phyloP scores from a whole-genome alignment of 2,888 invertebrate genomes.

The Lasius fuliginosus region DNA sequence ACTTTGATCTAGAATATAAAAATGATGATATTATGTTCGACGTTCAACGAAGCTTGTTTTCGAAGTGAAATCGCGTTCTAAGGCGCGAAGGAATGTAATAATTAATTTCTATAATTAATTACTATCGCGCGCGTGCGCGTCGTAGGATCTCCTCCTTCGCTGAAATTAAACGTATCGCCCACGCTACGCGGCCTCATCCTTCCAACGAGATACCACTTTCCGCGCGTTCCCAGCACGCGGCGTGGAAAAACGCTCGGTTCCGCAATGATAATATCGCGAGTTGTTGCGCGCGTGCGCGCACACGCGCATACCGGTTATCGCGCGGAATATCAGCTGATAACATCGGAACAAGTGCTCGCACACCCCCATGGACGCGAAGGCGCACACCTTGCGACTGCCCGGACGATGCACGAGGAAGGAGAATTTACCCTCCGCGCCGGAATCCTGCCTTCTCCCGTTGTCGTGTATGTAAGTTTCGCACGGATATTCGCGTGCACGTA shows the following conservation, averaged over 20 bases:
- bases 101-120: conserved; percentile 53
- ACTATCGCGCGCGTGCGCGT: conserved; percentile 10
- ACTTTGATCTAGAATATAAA: background rate
- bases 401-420: conserved; percentile 57
- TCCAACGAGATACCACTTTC: conserved; percentile 54
- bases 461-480: conserved; percentile 28
- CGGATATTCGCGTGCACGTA: conserved; percentile 57
- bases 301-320: conserved; percentile 68
- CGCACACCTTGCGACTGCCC: conserved; percentile 65
- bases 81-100: conserved; percentile 30
- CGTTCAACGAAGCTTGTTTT: background rate
- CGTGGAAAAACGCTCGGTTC: conserved; percentile 63
- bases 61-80: background rate
- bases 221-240: conserved; percentile 54
- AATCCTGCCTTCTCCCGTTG: background rate
- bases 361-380: conserved; percentile 66
- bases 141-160: conserved; percentile 27
- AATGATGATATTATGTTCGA: conserved; percentile 1
- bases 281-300: background rate
- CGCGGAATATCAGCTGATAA: conserved; percentile 76
- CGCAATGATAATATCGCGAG: conserved; percentile 70
- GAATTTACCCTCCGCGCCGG: conserved; percentile 29
- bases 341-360: conserved; percentile 74
- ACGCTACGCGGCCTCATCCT: conserved; percentile 34
- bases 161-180: conserved; percentile 53